A percentile compares a stretch with the other conserved stretches of the same genome.
phyloP scores from a whole-genome alignment of 2,888 invertebrate genomes.

The Dermolepida albohirtum region DNA sequence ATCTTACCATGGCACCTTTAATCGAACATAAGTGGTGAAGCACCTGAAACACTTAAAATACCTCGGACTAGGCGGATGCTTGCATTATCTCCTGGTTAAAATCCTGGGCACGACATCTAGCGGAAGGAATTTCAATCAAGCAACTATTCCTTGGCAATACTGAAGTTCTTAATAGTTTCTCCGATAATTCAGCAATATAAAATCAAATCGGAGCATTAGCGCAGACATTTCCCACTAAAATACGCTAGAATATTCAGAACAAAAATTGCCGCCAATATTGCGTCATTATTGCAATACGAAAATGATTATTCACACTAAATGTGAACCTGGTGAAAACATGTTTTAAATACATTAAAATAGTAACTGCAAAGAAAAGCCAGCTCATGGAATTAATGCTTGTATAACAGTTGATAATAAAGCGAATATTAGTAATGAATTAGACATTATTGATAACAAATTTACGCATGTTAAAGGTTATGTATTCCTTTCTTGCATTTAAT shows the following conservation, averaged over 20 bases:
- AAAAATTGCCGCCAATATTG: neutral
- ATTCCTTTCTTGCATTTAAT: too few relatives aligned
- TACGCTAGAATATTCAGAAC: conserved; percentile 10
- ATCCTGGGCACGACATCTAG: conserved; percentile 46
- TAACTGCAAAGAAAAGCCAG: too few relatives aligned
- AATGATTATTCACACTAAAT: too few relatives aligned
- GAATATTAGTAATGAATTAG: too few relatives aligned
- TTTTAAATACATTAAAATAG: too few relatives aligned
- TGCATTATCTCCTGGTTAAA: conserved; percentile 41
- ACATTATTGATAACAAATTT: too few relatives aligned
- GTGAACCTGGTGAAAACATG: too few relatives aligned
- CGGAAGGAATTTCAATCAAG: conserved; percentile 52
- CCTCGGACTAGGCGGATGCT: conserved; percentile 28
- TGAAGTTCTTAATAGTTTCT: conserved; percentile 47
- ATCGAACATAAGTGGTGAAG: conserved; percentile 33
- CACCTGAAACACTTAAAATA: conserved; percentile 42
- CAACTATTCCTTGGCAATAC: conserved; percentile 48
- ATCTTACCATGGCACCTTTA: conserved; percentile 29
- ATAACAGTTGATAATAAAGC: too few relatives aligned
- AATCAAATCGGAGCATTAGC: conserved; percentile 42
- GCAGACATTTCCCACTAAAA: conserved; percentile 25
- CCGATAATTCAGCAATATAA: conserved; percentile 47
- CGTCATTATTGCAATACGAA: too few relatives aligned
- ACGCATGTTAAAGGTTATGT: too few relatives aligned
- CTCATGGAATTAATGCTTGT: too few relatives aligned